These are phyloP conservation scores for Syngnathus acus DNA, from an alignment of 2,797 vertebrate species.

Conservation along the genomic window DNA sequence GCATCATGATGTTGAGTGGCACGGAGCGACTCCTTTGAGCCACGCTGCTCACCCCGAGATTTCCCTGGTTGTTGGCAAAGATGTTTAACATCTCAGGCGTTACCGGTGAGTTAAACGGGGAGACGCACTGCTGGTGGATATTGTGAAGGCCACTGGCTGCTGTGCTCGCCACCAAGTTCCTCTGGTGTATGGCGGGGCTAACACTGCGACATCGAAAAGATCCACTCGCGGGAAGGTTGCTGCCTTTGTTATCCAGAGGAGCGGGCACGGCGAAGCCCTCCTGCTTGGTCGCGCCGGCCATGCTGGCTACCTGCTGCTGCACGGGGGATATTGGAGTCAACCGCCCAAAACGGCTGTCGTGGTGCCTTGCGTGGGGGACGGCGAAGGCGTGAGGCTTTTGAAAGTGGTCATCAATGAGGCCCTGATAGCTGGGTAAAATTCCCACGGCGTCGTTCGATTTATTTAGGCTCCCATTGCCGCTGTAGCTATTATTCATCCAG, in stretches of 20 bases:
- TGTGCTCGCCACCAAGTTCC: constrained; percentile 80
- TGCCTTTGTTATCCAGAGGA: constrained; percentile 86
- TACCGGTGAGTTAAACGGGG: constrained; percentile 83
- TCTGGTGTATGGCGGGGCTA: constrained; percentile 93
- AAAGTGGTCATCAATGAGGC: constrained; percentile 91
- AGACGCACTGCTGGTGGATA: constrained; percentile 73
- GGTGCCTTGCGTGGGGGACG: constrained; percentile 83
- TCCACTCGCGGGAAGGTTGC: constrained; percentile 60
- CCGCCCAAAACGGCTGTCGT: constrained; percentile 82
- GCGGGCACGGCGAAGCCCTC: constrained; percentile 96
- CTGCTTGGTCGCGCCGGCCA: constrained; percentile 75
- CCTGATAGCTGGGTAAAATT: constrained; percentile 89
- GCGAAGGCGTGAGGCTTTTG: constrained; percentile 97
- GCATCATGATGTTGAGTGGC: constrained; percentile 96
- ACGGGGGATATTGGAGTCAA: constrained; percentile 93
- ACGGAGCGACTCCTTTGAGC: constrained; percentile 97
- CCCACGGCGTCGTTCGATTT: constrained; percentile 75
- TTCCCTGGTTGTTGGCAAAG: constrained; percentile 75
- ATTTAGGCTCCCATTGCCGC: constrained; percentile 54
- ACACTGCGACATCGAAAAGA: constrained; percentile 91
- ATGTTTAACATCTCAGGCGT: constrained; percentile 82
- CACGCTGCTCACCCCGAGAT: constrained; percentile 78
- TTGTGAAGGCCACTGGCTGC: constrained; percentile 70
- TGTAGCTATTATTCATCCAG: constrained; percentile 94
- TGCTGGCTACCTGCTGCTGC: constrained; percentile 79